These are phyloP conservation scores for Machimus atricapillus DNA, from an alignment of 2,888 invertebrate species.

Conservation along the genomic window DNA sequence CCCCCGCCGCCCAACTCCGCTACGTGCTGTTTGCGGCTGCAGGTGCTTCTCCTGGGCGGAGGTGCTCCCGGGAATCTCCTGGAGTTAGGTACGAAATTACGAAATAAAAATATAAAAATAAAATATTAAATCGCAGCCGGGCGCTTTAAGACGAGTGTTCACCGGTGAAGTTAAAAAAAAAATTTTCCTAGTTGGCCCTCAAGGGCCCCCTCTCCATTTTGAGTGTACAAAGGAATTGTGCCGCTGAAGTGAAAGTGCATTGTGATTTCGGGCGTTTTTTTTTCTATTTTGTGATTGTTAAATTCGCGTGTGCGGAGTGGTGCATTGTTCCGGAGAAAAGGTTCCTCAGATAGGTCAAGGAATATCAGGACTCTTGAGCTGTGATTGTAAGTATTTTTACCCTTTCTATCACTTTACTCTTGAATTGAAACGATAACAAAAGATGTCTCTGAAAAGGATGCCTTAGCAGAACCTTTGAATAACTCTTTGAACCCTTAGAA, in stretches of 20 bases:
- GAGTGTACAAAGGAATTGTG: not conserved
- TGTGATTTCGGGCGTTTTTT: not conserved
- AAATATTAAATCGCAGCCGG: not conserved
- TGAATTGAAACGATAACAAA: not conserved
- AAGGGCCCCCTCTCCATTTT: not conserved
- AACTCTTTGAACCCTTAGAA: not conserved
- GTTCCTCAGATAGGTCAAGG: not conserved
- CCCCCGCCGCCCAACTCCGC: not conserved
- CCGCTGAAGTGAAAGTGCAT: not conserved
- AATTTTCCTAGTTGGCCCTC: not conserved
- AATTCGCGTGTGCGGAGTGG: not conserved
- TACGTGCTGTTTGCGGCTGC: not conserved
- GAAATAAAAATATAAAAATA: too few relatives aligned
- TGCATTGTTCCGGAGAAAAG: not conserved
- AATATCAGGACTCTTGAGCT: not conserved
- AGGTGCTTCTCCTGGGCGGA: not conserved
- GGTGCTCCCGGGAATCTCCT: not conserved
- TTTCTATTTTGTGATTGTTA: not conserved
- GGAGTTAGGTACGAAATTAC: not conserved
- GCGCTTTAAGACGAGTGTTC: not conserved
- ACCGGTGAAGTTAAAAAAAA: not conserved
- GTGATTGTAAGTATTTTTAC: not conserved
- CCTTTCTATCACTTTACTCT: not conserved
- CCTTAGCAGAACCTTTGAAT: not conserved
- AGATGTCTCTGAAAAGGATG: too few relatives aligned